Conservation (phyloP, 2,888 invertebrate species). For the Anagyrus pseudococci region DNA sequence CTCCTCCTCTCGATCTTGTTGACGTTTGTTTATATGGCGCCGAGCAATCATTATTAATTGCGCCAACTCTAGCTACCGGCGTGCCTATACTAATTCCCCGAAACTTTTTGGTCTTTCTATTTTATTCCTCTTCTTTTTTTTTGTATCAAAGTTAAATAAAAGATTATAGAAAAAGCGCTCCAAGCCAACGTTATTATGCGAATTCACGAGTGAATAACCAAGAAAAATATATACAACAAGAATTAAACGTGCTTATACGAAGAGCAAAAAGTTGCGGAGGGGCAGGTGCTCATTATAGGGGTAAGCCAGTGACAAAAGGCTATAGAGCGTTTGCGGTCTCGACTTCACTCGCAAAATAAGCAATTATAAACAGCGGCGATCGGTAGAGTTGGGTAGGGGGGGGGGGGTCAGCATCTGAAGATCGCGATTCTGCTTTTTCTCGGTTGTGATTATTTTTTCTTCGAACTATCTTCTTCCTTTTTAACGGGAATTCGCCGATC, state of each 20-base stretch:
- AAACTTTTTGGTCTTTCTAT: too few species aligned
- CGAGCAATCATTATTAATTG: slow-evolving; percentile 18
- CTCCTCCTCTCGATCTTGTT: slow-evolving; percentile 8
- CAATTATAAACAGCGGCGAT: neutral
- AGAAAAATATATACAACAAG: too few species aligned
- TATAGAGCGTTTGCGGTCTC: too few species aligned
- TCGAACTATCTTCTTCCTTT: neutral
- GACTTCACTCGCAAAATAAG: too few species aligned
- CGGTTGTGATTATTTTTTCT: neutral
- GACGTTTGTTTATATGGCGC: neutral
- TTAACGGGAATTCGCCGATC: neutral
- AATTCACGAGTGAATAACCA: neutral
- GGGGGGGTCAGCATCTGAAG: neutral
- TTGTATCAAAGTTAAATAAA: neutral
- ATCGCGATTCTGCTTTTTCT: neutral
- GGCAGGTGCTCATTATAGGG: too few species aligned
- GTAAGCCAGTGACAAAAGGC: too few species aligned
- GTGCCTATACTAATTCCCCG: too few species aligned
- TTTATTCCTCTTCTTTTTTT: neutral
- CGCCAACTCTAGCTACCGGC: neutral
- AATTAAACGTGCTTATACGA: too few species aligned
- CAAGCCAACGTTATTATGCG: neutral
- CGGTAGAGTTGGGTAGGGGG: neutral
- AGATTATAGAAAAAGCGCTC: neutral
- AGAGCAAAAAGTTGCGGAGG: too few species aligned